A percentile compares a stretch with the other conserved stretches of the same genome.
These are phyloP conservation scores for Metalampra italica DNA, from an alignment of 2,888 invertebrate genomes.

Conservation along the genomic window DNA sequence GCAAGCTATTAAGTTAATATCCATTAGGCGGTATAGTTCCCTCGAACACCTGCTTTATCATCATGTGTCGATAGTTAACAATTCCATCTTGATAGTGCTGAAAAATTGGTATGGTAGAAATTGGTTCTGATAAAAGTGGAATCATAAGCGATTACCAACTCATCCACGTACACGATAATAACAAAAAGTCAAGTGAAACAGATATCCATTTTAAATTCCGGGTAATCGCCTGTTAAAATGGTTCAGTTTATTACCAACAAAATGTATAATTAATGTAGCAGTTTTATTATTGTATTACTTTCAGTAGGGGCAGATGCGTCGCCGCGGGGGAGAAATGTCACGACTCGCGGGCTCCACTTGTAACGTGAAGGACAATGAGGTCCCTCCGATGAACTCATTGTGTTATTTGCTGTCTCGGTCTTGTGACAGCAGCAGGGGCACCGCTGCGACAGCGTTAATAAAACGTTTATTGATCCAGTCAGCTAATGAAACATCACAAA, in stretches of 20 bases:
- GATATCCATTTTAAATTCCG: constrained; percentile 9
- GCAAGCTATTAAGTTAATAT: constrained; percentile 1
- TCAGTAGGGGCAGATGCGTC: constrained; percentile 45
- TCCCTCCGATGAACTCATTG: constrained; percentile 44
- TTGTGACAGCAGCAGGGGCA: constrained; percentile 16
- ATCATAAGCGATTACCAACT: constrained; percentile 7
- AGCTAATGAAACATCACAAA: background rate
- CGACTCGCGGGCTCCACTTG: constrained; percentile 31
- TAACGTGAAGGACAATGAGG: constrained; percentile 35
- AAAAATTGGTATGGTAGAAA: background rate
- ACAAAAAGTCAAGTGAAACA: constrained; percentile 4
- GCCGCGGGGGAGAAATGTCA: constrained; percentile 57
- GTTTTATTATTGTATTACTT: constrained; percentile 40
- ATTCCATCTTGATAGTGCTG: constrained; percentile 5
- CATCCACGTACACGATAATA: background rate
- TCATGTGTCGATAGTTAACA: background rate
- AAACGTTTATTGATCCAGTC: constrained; percentile 9
- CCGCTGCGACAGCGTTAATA: constrained; percentile 13
- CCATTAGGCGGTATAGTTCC: constrained; percentile 4
- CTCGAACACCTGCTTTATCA: constrained; percentile 3
- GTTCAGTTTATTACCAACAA: constrained; percentile 15
- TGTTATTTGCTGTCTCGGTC: constrained; percentile 27
- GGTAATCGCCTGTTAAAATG: constrained; percentile 11
- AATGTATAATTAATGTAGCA: constrained; percentile 29
- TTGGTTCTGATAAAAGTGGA: background rate